Conservation (phyloP, 1,140 invertebrate genomes). For the Drosophila ficusphila region DNA sequence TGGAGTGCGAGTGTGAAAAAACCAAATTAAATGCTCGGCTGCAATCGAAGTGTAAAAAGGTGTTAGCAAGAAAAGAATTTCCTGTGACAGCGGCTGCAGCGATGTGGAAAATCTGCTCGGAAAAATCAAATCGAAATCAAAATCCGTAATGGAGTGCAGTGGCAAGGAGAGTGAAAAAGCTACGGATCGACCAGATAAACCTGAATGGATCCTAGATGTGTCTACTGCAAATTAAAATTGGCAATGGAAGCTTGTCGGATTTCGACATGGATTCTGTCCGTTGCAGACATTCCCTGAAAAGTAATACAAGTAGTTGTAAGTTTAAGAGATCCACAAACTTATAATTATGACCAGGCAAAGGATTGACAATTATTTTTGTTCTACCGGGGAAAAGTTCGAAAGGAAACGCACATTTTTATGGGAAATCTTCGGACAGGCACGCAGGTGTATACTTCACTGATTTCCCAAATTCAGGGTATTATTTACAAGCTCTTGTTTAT, state of each 20-base stretch:
- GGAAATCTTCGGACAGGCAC: neutral
- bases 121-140: neutral
- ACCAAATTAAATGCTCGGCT: neutral
- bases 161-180: neutral
- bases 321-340: no score
- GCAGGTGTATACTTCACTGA: no score
- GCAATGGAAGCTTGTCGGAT: neutral
- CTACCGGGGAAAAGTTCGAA: no score
- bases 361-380: no score
- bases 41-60: neutral
- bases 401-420: neutral
- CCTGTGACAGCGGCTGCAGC: conserved; percentile 19
- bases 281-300: neutral
- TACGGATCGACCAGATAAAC: no score
- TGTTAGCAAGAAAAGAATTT: conserved; percentile 6
- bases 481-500: neutral
- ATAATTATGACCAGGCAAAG: no score
- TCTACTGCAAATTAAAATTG: no score
- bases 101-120: conserved; percentile 30
- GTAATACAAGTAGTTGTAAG: no score
- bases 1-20: conserved; percentile 1
- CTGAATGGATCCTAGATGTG: no score
- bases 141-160: conserved; percentile 2
- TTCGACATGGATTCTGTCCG: neutral
- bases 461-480: neutral